These are phyloP conservation scores for Pristionchus maxplancki DNA, from an alignment of 2,888 invertebrate species.

Conservation along the genomic window DNA sequence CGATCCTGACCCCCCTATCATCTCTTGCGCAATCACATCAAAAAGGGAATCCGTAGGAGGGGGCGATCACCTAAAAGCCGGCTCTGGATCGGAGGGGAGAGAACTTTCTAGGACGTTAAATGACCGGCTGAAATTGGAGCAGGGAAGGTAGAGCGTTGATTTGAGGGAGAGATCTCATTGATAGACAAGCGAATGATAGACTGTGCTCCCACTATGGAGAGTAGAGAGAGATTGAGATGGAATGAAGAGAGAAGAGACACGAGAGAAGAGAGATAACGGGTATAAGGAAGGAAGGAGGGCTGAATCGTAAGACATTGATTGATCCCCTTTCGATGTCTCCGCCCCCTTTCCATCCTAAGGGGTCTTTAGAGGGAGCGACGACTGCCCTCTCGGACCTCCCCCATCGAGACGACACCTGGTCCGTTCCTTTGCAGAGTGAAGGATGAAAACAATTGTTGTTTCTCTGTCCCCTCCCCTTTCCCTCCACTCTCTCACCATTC, in stretches of 20 bases:
- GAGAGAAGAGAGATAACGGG: constrained; percentile 50
- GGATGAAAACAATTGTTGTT: not conserved
- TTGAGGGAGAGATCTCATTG: constrained; percentile 17
- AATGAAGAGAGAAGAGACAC: constrained; percentile 46
- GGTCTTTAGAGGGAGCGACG: not conserved
- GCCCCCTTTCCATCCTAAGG: not conserved
- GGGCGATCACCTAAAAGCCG: constrained; percentile 1
- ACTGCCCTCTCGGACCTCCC: constrained; percentile 14
- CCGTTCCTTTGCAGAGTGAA: not conserved
- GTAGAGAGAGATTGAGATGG: constrained; percentile 51
- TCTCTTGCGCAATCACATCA: constrained; percentile 4
- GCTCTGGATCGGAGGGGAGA: not conserved
- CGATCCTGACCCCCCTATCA: constrained; percentile 27
- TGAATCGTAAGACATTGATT: constrained; percentile 45
- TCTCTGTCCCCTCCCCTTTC: constrained; percentile 13
- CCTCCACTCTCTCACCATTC: not conserved
- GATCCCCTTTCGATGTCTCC: constrained; percentile 26
- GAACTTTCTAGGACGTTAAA: constrained; percentile 20
- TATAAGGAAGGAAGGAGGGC: constrained; percentile 50
- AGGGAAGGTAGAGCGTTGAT: constrained; percentile 21
- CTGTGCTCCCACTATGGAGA: constrained; percentile 27
- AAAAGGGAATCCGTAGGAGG: constrained; percentile 11
- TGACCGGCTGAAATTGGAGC: constrained; percentile 24
- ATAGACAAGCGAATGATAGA: not conserved
- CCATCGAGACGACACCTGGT: not conserved